Evolutionary conservation across 2,888 invertebrate genomes (phyloP).

Genomic region (Omphaloscelis lunosa): DNA sequence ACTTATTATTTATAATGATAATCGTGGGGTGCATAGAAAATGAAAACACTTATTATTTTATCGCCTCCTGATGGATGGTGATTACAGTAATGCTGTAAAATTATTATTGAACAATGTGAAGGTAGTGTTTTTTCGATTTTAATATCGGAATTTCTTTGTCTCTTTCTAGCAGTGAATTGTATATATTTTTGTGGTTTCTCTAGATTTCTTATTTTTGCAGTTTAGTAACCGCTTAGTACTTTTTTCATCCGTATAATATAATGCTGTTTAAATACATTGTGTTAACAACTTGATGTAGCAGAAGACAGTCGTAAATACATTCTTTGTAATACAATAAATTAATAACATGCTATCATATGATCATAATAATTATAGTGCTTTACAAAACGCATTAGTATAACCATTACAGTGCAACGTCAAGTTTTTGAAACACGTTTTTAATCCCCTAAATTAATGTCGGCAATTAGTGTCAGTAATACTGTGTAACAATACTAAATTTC

Average conservation of each 20-base stretch:
- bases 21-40: conserved; percentile 85
- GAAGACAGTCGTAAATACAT: not conserved
- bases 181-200: not conserved
- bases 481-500: conserved; percentile 74
- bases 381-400: conserved; percentile 20
- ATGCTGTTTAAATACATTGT: not conserved
- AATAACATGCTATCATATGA: not conserved
- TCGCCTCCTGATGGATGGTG: conserved; percentile 83
- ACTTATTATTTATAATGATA: conserved; percentile 80
- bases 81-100: conserved; percentile 78
- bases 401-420: conserved; percentile 39
- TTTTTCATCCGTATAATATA: not conserved
- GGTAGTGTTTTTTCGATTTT: conserved; percentile 54
- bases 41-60: conserved; percentile 86
- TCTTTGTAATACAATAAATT: not conserved
- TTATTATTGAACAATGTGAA: conserved; percentile 59
- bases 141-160: conserved; percentile 33
- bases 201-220: not conserved
- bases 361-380: not conserved
- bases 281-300: not conserved
- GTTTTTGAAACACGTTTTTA: conserved; percentile 49
- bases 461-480: conserved; percentile 68
- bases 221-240: not conserved
- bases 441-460: conserved; percentile 63
- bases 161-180: not conserved